Conservation (phyloP, 2,888 invertebrate species). For the Drosophila infuscata region DNA sequence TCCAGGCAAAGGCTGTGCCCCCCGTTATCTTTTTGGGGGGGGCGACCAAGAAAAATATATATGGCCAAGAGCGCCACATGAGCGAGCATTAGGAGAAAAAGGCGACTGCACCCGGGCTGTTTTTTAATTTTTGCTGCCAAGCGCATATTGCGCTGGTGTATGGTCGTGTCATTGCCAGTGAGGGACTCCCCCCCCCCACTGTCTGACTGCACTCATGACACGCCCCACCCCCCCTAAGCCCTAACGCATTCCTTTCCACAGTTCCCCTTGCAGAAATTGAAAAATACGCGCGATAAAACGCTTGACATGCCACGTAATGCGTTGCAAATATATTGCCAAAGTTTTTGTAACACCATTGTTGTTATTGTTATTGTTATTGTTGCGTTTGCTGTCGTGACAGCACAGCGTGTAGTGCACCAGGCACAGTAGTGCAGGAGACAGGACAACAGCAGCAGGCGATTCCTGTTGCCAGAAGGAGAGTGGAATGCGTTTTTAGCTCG, state of each 20-base stretch:
- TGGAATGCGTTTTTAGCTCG: conserved; percentile 67
- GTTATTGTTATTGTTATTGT: conserved; percentile 21
- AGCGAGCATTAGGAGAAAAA: conserved; percentile 65
- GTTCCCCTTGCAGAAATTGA: conserved; percentile 66
- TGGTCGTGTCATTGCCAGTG: conserved; percentile 52
- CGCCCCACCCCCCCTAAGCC: neutral
- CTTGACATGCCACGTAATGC: conserved; percentile 81
- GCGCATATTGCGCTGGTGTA: conserved; percentile 55
- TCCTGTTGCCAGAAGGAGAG: conserved; percentile 13
- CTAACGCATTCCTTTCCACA: neutral
- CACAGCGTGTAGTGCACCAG: conserved; percentile 59
- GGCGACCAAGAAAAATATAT: conserved; percentile 75
- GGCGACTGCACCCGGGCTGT: conserved; percentile 42
- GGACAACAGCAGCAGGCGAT: conserved; percentile 17
- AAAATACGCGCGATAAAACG: conserved; percentile 81
- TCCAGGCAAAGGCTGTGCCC: conserved; percentile 16
- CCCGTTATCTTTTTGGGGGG: conserved; percentile 70
- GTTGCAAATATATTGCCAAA: conserved; percentile 80
- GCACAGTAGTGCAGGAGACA: conserved; percentile 30
- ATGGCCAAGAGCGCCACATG: conserved; percentile 66
- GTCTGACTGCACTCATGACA: conserved; percentile 24
- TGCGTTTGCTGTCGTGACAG: conserved; percentile 65
- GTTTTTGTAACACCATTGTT: conserved; percentile 57
- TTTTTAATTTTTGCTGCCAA: conserved; percentile 61
- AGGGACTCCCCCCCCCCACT: neutral